Percentiles rank a stretch among this genome's conserved stretches.
Conservation (phyloP, 2,113 vertebrate genomes). For the Megaleporinus macrocephalus region DNA sequence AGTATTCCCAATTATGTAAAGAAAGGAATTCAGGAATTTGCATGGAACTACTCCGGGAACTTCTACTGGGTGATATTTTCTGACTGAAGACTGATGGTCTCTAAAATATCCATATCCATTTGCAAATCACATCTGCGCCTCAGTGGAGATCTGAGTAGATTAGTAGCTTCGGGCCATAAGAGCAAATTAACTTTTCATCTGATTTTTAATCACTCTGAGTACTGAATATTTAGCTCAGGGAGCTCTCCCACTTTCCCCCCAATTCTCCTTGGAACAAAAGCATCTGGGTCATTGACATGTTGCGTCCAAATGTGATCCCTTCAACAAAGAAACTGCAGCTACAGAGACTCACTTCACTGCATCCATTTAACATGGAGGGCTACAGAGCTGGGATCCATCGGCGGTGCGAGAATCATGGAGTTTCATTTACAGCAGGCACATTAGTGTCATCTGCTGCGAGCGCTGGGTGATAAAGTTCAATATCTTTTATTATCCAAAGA, state of each 20-base stretch:
- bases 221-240: conserved; percentile 50
- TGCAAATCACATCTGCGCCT: conserved; percentile 50
- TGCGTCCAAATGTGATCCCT: conserved; percentile 1
- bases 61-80: conserved; percentile 32
- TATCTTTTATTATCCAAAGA: not conserved
- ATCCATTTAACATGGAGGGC: not conserved
- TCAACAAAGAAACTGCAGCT: conserved; percentile 25
- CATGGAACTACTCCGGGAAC: not conserved
- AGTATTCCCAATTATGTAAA: conserved; percentile 10
- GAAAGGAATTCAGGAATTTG: not conserved
- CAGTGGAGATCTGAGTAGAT: conserved; percentile 51
- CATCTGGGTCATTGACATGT: conserved; percentile 44
- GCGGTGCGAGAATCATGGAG: not conserved
- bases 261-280: conserved; percentile 44
- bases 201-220: conserved; percentile 58
- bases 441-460: not conserved
- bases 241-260: conserved; percentile 36
- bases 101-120: conserved; percentile 51
- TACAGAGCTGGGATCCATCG: not conserved
- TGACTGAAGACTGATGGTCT: conserved; percentile 45
- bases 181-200: conserved; percentile 60
- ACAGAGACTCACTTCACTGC: not conserved
- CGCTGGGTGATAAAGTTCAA: not conserved
- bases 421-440: not conserved
- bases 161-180: conserved; percentile 54